Evolutionary conservation across 2,797 vertebrate genomes (phyloP).

Genomic region (Hippocampus kuda): DNA sequence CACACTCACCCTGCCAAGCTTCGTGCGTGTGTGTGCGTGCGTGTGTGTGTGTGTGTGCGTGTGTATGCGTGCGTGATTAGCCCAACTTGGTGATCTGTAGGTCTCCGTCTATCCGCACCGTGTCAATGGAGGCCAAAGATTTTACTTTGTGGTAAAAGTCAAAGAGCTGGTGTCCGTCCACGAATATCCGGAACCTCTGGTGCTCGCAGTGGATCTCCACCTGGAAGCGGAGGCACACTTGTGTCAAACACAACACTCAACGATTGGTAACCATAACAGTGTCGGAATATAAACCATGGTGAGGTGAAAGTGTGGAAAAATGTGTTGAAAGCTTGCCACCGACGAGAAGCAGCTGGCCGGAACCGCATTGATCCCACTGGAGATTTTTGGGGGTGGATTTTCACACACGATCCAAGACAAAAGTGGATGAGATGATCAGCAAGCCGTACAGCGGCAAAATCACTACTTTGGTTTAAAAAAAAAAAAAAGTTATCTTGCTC

Average conservation of each 20-base stretch:
- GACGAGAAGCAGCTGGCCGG: too few species aligned
- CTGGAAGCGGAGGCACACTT: slow-evolving; percentile 48
- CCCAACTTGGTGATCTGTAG: slow-evolving; percentile 97
- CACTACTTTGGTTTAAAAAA: too few species aligned
- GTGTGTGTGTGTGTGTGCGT: not conserved
- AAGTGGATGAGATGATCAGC: not conserved
- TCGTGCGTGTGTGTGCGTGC: not conserved
- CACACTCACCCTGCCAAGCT: not conserved
- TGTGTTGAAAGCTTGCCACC: not conserved
- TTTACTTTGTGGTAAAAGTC: slow-evolving; percentile 98
- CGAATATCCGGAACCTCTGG: slow-evolving; percentile 94
- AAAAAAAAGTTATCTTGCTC: too few species aligned
- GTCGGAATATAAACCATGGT: not conserved
- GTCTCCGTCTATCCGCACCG: slow-evolving; percentile 92
- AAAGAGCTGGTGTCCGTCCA: slow-evolving; percentile 98
- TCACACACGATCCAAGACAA: not conserved
- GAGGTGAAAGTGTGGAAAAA: not conserved
- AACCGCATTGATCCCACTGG: not conserved
- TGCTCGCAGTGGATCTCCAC: slow-evolving; percentile 98
- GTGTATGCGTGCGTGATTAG: slow-evolving; percentile 47
- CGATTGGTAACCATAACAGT: not conserved
- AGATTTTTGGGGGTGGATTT: not conserved
- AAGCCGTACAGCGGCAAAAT: not conserved
- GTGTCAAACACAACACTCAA: not conserved
- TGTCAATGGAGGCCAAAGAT: slow-evolving; percentile 88